A percentile compares a stretch with the other conserved stretches of the same genome.
phyloP scores from a whole-genome alignment of 1,140 invertebrate species.

The Vollenhovia emeryi region DNA sequence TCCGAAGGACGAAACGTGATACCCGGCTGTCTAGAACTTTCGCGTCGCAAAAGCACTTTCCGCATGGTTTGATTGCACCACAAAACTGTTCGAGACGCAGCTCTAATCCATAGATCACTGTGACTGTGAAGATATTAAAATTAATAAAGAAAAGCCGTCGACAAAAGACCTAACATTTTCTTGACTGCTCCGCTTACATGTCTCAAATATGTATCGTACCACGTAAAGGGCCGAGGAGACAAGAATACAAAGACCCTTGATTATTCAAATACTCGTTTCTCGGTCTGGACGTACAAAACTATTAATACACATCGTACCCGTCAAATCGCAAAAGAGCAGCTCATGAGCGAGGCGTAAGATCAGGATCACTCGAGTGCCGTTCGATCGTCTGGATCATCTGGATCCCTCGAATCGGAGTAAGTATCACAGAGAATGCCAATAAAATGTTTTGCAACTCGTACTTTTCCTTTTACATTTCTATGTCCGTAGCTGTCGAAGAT shows the following conservation, averaged over 20 bases:
- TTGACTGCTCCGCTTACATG: neutral
- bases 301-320: neutral
- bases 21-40: neutral
- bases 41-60: neutral
- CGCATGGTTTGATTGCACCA: neutral
- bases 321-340: slow-evolving; percentile 21
- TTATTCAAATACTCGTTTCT: neutral
- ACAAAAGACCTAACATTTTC: neutral
- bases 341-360: slow-evolving; percentile 7
- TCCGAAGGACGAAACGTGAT: neutral
- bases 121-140: neutral
- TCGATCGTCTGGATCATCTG: slow-evolving; percentile 33
- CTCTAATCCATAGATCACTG: neutral
- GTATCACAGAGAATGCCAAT: slow-evolving; percentile 33
- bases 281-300: neutral
- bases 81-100: neutral
- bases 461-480: neutral
- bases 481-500: neutral
- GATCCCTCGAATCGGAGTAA: slow-evolving; percentile 60
- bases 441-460: neutral
- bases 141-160: neutral
- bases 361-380: slow-evolving; percentile 6
- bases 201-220: neutral
- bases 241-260: neutral
- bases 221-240: slow-evolving; percentile 13